Evolutionary conservation across 2,113 vertebrate genomes (phyloP), one percentile per base, ranked within the genome.

Genomic region (Columba janthina): DNA sequence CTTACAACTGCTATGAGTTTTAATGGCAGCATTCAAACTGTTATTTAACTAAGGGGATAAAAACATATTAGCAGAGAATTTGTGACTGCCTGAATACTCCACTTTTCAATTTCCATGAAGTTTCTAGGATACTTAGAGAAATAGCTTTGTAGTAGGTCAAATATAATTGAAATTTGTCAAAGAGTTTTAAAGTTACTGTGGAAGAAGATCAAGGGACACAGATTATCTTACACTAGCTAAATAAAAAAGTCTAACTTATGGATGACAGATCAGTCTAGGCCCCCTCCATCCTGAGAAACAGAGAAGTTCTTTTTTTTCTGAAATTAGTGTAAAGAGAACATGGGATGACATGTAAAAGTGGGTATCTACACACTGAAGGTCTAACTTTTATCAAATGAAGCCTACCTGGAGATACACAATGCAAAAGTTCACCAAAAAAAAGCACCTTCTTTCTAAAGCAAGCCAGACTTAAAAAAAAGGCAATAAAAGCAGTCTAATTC

Each of bases 401-500:
- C 5, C 28, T 66, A 31, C 15, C 18, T 20, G 12, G 12, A 73
- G n/a, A 57, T 31, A 70, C 1, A 58, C 5, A 76, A 36, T 9
- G 3, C 58, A 44, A 46, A 88, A 65, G 4, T 78, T 50, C 15
- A 10, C 7, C 17, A 29, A 38, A 11, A 16, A 72, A 53, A 19
- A 10, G 2, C 9, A 44, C 42, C 22, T 25, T 64, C 6, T 38
- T 32, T 73, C 38, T 70, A 38, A 53, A 91, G 15, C 12, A 86
- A 73, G 5, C 3, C 31, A 60, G 29, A 65, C 10, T 44, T 18
- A 20, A 19, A 60, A 42, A 42, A 73, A 86, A 24, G 0, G 0
- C 20, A 69, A 7, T 64, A 32, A 60, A 38, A 83, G 7, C 13
- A 65, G 12, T 12, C 9, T 34, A 5, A 50, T 14, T 53, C 3